A percentile compares a stretch with the other conserved stretches of the same genome.
phyloP scores from a whole-genome alignment of 2,888 invertebrate genomes.

The Catocala fraxini region DNA sequence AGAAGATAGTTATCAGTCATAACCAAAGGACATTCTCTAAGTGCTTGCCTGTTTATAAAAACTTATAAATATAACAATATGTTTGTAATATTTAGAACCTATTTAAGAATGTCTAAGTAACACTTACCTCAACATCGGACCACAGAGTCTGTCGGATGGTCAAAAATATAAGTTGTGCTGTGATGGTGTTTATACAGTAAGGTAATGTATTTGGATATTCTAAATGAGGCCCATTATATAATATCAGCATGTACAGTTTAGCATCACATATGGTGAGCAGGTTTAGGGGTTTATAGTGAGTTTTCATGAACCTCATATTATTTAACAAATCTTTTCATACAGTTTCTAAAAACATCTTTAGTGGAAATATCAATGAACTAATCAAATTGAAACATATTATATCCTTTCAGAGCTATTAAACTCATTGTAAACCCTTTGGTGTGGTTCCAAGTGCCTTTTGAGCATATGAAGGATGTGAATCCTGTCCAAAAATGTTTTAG shows the following conservation, averaged over 20 bases:
- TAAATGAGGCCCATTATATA: conserved; percentile 13
- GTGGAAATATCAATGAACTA: too few species aligned
- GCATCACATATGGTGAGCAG: conserved; percentile 19
- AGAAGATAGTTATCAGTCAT: conserved; percentile 54
- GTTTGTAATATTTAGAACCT: conserved; percentile 1
- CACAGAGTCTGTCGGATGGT: too few species aligned
- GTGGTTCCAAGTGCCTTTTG: conserved; percentile 17
- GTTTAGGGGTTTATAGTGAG: too few species aligned
- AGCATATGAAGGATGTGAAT: conserved; percentile 18
- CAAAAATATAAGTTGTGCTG: too few species aligned
- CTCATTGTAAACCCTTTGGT: background rate
- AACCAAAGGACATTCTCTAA: conserved; percentile 63
- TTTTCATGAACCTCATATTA: too few species aligned
- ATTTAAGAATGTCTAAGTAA: background rate
- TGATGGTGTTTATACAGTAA: too few species aligned
- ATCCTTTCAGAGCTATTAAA: too few species aligned
- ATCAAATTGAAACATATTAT: too few species aligned
- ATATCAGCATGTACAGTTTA: conserved; percentile 29
- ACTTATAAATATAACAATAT: conserved; percentile 23
- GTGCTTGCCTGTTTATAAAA: conserved; percentile 70
- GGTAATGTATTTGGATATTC: background rate
- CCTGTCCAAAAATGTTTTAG: conserved; percentile 9
- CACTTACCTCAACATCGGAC: background rate
- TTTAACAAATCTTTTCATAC: too few species aligned
- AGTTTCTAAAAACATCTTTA: too few species aligned